Conservation (phyloP, 2,888 invertebrate species). For the Galeruca laticollis region DNA sequence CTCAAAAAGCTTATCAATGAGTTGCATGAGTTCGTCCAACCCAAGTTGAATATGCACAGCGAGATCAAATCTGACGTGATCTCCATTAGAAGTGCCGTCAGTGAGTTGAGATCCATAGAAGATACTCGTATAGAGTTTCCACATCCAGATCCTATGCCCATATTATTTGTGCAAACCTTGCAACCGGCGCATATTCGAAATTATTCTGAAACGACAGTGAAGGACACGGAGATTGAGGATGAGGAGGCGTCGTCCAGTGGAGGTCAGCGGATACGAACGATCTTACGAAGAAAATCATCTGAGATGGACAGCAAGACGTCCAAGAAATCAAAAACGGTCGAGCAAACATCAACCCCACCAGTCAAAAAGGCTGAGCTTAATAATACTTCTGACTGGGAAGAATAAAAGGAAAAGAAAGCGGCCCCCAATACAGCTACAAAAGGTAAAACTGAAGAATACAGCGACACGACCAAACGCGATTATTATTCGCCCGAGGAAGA, state of each 20-base stretch:
- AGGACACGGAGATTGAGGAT: slow-evolving; percentile 8
- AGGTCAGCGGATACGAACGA: slow-evolving; percentile 7
- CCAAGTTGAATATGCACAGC: not conserved
- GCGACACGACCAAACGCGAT: too few species aligned
- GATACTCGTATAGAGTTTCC: slow-evolving; percentile 8
- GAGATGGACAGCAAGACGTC: not conserved
- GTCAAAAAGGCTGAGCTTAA: slow-evolving; percentile 7
- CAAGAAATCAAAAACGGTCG: too few species aligned
- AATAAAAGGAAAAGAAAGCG: not conserved
- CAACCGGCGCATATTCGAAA: not conserved
- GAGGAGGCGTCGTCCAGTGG: slow-evolving; percentile 4
- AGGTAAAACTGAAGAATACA: not conserved
- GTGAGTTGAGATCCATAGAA: not conserved
- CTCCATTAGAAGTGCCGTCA: not conserved
- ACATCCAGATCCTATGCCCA: not conserved
- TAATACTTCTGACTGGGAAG: slow-evolving; percentile 5
- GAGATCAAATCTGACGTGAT: slow-evolving; percentile 5
- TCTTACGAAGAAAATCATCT: not conserved
- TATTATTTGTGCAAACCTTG: not conserved
- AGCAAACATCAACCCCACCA: not conserved
- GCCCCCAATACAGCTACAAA: slow-evolving; percentile 5
- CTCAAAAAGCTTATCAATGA: not conserved
- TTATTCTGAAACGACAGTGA: slow-evolving; percentile 3
- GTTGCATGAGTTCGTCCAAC: slow-evolving; percentile 3
- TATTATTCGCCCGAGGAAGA: too few species aligned